These are phyloP conservation scores for Crambe crambe DNA, from an alignment of 37 sponge, comb jelly and placozoan species.

Conservation along the genomic window DNA sequence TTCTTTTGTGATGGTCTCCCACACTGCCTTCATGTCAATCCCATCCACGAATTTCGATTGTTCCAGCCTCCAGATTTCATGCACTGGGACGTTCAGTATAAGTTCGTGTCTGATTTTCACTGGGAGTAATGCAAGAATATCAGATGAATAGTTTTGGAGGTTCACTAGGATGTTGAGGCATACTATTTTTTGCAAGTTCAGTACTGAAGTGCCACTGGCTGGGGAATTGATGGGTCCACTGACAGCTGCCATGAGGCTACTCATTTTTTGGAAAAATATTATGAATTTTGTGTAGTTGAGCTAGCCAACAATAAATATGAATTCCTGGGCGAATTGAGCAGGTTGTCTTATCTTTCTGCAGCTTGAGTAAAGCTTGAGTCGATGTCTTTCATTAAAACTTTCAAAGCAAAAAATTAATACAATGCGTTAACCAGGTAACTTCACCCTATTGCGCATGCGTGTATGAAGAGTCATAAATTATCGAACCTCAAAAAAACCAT, in stretches of 20 bases:
- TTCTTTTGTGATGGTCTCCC: constrained; percentile 1
- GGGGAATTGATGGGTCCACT: neutral
- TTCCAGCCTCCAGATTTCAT: constrained; percentile 6
- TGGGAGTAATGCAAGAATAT: neutral
- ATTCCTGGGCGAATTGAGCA: neutral
- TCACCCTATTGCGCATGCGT: neutral
- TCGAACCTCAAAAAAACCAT: too few species aligned
- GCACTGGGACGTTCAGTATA: constrained; percentile 12
- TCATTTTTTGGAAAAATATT: neutral
- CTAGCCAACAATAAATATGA: neutral
- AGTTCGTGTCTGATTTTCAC: neutral
- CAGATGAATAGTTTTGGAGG: neutral
- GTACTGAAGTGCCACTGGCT: neutral
- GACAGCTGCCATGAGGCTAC: neutral
- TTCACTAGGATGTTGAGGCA: constrained; percentile 18
- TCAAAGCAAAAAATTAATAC: neutral
- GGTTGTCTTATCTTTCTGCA: neutral
- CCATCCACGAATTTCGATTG: constrained; percentile 11
- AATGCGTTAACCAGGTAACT: constrained; percentile 4
- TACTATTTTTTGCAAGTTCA: constrained; percentile 5
- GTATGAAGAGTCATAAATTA: neutral
- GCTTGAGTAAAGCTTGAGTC: constrained; percentile 2
- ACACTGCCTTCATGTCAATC: constrained; percentile 24
- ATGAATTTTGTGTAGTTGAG: neutral
- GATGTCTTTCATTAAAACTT: neutral